Evolutionary conservation across 2,797 vertebrate genomes (phyloP), one percentile per base, ranked within the genome.

Genomic region (Chromobotia macracanthus): DNA sequence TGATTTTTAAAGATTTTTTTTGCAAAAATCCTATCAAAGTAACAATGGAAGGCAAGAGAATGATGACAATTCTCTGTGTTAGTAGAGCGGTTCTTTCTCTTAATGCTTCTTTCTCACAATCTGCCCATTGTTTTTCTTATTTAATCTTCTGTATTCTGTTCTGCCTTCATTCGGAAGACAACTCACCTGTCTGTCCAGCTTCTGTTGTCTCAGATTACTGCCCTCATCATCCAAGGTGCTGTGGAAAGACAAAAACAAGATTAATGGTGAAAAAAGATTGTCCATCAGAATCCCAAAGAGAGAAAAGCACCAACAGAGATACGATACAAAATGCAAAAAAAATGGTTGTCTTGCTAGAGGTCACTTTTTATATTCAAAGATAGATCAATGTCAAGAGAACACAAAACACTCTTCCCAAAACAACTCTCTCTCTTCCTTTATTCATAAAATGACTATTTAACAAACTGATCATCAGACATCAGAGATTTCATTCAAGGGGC

Each of bases 151-250:
- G 23, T 11, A 60, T 48, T 18, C 2, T 2, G 48, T 61, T 35
- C 28, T 11, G 61, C 31, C 28, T 64, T 31, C 56, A 44, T 25
- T 71, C 11, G 64, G 35, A 75, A 41, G 19, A 66, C 38, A 44
- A 75, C 89, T 80, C 71, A 98, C 97, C 96, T 99, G 97, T 89
- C 97, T 94, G 87, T 99, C 97, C 86, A 99, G 95, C 88, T 99
- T 99, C 92, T 99, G 97, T 90, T 99, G 97, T 80, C 97, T 92
- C 55, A 99, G 92, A 91, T 94, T 98, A 88, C 94, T 97, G 86
- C 97, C 94, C 81, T 99, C 97, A 89, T 99, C 97, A 86, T 99
- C 97, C 93, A 99, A 94, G 91, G 96, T 96, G 92, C 97, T 99
- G 92, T 65, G 85, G 87, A 82, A 64, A 50, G n/a, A 81, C 56